Conservation (phyloP, 2,888 invertebrate species). For the Volucella bombylans region DNA sequence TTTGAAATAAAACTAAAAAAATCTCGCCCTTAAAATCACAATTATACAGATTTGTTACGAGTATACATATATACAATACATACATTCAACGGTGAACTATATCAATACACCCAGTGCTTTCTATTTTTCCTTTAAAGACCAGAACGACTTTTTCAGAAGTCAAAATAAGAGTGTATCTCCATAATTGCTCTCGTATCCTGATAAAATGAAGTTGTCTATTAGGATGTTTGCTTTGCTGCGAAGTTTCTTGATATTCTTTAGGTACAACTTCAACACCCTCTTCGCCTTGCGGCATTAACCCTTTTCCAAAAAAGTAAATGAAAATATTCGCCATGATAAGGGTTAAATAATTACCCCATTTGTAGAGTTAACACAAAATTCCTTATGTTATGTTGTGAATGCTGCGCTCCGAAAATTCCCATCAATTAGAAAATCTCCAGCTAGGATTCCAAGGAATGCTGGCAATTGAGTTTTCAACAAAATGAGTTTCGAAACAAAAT, state of each 20-base stretch:
- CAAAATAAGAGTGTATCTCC: not conserved
- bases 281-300: conserved; percentile 47
- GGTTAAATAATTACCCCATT: conserved; percentile 76
- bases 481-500: conserved; percentile 3
- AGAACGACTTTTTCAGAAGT: too few species aligned
- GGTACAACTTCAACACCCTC: conserved; percentile 30
- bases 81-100: too few species aligned
- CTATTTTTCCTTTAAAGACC: too few species aligned
- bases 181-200: too few species aligned
- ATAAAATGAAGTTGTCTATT: conserved; percentile 27
- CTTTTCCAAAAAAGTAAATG: conserved; percentile 64
- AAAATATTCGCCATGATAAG: conserved; percentile 67
- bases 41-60: too few species aligned
- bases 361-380: conserved; percentile 59
- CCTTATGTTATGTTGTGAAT: conserved; percentile 36
- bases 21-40: too few species aligned
- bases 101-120: too few species aligned
- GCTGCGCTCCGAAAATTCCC: conserved; percentile 46
- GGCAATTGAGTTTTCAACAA: conserved; percentile 59
- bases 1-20: too few species aligned
- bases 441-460: conserved; percentile 53
- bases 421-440: conserved; percentile 65
- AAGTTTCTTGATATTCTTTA: conserved; percentile 34
- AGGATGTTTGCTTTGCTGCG: conserved; percentile 17
- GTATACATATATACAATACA: too few species aligned